A percentile compares a stretch with the other conserved stretches of the same genome.
phyloP scores from a whole-genome alignment of 2,797 vertebrate genomes.

The Danio jaintianensis region DNA sequence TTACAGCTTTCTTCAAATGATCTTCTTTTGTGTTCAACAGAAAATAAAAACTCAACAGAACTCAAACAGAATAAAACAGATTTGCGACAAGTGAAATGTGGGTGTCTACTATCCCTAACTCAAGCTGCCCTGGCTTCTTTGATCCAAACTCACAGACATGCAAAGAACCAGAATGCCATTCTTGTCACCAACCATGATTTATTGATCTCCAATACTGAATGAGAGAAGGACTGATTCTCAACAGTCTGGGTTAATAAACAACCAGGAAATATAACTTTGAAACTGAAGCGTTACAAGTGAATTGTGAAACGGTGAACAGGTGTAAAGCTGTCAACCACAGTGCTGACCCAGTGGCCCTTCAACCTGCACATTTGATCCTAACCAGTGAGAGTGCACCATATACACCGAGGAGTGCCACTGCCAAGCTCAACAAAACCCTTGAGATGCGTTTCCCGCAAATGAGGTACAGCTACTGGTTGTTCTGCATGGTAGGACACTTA shows the following conservation, averaged over 20 bases:
- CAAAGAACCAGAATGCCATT: not conserved
- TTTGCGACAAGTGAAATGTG: no score
- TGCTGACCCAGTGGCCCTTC: not conserved
- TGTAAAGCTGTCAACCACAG: conserved; percentile 2
- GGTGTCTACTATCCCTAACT: no score
- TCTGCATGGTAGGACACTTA: conserved; percentile 39
- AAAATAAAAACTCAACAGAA: no score
- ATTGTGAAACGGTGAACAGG: conserved; percentile 53
- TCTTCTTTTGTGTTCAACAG: no score
- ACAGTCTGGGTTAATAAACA: conserved; percentile 53
- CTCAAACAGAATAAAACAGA: no score
- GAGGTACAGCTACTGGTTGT: conserved; percentile 24
- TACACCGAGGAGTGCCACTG: conserved; percentile 23
- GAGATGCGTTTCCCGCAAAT: not conserved
- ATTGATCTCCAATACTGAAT: conserved; percentile 72
- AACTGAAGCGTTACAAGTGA: conserved; percentile 45
- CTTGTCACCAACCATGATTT: conserved; percentile 68
- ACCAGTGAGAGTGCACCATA: conserved; percentile 12
- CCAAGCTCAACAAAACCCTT: not conserved
- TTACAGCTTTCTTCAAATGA: no score
- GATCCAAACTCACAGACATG: no score
- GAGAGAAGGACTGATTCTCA: conserved; percentile 59
- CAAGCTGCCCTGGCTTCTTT: no score
- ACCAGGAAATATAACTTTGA: conserved; percentile 59
- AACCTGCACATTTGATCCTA: conserved; percentile 31